These are phyloP conservation scores for Ichneumoninae sp. DNA, from an alignment of 2,888 invertebrate species.

Conservation along the genomic window DNA sequence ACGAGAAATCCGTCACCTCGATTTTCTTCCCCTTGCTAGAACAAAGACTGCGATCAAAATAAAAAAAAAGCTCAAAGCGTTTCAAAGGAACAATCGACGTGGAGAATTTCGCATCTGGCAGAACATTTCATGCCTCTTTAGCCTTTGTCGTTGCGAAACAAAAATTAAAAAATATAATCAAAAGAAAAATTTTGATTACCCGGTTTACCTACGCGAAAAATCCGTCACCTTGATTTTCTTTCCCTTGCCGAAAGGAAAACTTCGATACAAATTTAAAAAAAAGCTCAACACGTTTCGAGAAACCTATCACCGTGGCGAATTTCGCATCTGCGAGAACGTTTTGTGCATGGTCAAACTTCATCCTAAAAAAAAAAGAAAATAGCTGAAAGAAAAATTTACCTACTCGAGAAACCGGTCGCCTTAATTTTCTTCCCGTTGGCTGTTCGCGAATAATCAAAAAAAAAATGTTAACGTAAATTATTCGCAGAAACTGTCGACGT, in stretches of 20 bases:
- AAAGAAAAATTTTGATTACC: background rate
- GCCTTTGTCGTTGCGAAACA: background rate
- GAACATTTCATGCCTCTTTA: background rate
- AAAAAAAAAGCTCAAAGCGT: background rate
- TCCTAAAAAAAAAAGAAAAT: background rate
- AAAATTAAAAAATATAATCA: background rate
- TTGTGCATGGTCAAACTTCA: background rate
- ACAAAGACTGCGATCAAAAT: background rate
- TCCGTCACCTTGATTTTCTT: no score
- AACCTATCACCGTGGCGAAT: background rate
- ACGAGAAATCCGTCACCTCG: no score
- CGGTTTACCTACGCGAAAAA: constrained; percentile 28
- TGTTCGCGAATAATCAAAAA: background rate
- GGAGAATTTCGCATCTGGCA: background rate
- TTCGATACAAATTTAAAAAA: background rate
- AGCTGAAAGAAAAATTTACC: background rate
- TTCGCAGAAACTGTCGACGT: no score
- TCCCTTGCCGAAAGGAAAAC: background rate
- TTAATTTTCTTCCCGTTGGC: no score
- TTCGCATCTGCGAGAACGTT: no score
- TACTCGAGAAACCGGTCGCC: no score
- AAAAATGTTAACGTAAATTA: no score
- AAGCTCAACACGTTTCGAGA: background rate
- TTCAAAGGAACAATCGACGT: background rate
- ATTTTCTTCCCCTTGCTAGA: background rate